These are phyloP conservation scores for Kryptolebias ocellatus DNA, from an alignment of 2,797 vertebrate species.

Conservation along the genomic window DNA sequence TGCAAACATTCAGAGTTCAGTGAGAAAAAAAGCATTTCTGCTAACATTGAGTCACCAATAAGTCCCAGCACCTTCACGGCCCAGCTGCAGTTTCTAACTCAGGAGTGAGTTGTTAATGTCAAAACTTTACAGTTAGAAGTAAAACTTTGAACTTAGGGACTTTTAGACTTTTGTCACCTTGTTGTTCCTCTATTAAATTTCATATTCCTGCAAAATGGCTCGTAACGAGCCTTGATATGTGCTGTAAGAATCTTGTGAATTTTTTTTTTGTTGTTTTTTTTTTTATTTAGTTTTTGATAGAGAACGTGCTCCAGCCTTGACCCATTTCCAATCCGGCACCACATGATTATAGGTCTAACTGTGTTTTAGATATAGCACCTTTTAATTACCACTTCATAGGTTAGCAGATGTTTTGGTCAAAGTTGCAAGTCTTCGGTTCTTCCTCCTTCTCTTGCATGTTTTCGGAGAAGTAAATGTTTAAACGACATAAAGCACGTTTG, in stretches of 20 bases:
- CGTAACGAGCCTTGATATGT: not conserved
- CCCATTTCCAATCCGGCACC: not conserved
- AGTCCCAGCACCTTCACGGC: too few species aligned
- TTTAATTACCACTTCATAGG: not conserved
- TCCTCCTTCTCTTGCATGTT: not conserved
- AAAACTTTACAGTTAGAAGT: not conserved
- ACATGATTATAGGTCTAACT: not conserved
- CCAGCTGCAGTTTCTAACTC: not conserved
- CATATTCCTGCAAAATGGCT: not conserved
- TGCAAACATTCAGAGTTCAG: too few species aligned
- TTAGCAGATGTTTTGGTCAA: not conserved
- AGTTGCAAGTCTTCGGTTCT: not conserved
- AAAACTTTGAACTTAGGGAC: constrained; percentile 5
- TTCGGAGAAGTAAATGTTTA: constrained; percentile 8
- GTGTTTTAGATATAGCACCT: not conserved
- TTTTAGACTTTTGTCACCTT: constrained; percentile 14
- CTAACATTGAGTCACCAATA: too few species aligned
- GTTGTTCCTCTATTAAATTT: not conserved
- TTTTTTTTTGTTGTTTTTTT: not conserved
- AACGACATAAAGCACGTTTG: not conserved
- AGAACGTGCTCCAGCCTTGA: not conserved
- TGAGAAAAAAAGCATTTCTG: too few species aligned
- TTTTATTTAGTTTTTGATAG: not conserved
- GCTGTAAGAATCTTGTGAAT: not conserved
- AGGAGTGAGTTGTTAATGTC: not conserved